Conservation (phyloP, 2,113 vertebrate species). For the Pao palembangensis region DNA sequence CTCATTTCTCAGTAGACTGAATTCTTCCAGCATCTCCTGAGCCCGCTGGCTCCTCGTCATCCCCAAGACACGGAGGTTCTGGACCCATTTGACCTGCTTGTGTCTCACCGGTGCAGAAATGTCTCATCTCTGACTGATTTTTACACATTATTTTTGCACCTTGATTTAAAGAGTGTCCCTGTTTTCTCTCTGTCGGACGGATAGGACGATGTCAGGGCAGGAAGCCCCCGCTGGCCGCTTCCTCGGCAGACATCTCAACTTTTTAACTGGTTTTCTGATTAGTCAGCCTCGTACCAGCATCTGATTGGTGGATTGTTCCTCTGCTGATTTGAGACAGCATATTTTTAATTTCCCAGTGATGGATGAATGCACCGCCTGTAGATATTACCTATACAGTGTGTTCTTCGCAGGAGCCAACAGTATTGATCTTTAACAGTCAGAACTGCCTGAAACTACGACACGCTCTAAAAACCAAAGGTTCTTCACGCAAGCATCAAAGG, state of each 20-base stretch:
- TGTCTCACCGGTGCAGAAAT: constrained; percentile 17
- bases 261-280: constrained; percentile 7
- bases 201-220: constrained; percentile 14
- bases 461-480: constrained; percentile 46
- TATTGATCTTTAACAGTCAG: constrained; percentile 20
- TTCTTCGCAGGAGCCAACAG: constrained; percentile 48
- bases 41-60: constrained; percentile 1
- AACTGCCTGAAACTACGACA: constrained; percentile 39
- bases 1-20: constrained; percentile 14
- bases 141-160: constrained; percentile 35
- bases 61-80: constrained; percentile 19
- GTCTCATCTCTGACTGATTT: constrained; percentile 23
- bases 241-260: constrained; percentile 13
- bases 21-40: constrained; percentile 19
- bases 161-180: constrained; percentile 16
- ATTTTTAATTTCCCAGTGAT: constrained; percentile 34
- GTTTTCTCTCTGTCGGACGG: not conserved
- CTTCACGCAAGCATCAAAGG: constrained; percentile 19
- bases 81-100: constrained; percentile 20
- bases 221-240: constrained; percentile 13
- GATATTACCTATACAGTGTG: constrained; percentile 63
- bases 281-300: constrained; percentile 18
- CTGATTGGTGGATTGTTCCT: constrained; percentile 19
- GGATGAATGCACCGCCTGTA: constrained; percentile 48
- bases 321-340: constrained; percentile 21